Base-by-base conservation (phyloP, 1,140 invertebrate species). In the Palaemon carinicauda region DNA sequence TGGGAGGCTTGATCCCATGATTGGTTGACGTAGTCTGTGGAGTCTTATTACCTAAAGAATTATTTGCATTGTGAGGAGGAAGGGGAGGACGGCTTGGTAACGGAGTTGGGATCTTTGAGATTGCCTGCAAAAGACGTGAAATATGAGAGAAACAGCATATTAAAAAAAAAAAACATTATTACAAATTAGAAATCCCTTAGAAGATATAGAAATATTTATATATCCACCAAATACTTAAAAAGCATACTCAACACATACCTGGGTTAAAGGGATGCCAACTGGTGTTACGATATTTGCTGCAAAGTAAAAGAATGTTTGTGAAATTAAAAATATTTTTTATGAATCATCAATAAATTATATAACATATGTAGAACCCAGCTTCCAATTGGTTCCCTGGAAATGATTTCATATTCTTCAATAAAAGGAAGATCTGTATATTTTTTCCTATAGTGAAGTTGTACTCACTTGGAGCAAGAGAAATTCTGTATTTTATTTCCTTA, bases 1-100 rank as follows among this genome's bases (percentile, higher is more conserved):
- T 88, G 17, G 87, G 87, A 14, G 87, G 89, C 54, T 89, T 89
- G 69, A 88, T 89, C 17, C 79, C 83, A 29, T 71, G 65, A 65
- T 65, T 82, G 29, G 41, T 83, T 51, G 80, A 71, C 7, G 21
- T 75, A 33, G 54, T 53, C 24, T 78, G 80, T 14, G 88, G 78
- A 53, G 65, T 51, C 27, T 80, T 86, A 80, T 24, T 86, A 60
- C 41, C 41, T 41, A 56, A 24, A 56, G 77, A 79, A 24, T 33
- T 77, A 41, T 80, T 85, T 19, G 80, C 27, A 74, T 41, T 82
- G 52, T 24, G 24, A 50, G 74, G n/a, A 56, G 71, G 79, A 10
- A 87, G 19, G 3, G 29, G 33, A 4, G 84, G 84, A 14, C 78
- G 84, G 60, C 50, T 80, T 27, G 77, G 54, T 14, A 80, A 52